Evolutionary conservation across 2,888 invertebrate genomes (phyloP), one percentile per base, ranked within the genome.

Genomic region (Drosophila bunnanda): DNA sequence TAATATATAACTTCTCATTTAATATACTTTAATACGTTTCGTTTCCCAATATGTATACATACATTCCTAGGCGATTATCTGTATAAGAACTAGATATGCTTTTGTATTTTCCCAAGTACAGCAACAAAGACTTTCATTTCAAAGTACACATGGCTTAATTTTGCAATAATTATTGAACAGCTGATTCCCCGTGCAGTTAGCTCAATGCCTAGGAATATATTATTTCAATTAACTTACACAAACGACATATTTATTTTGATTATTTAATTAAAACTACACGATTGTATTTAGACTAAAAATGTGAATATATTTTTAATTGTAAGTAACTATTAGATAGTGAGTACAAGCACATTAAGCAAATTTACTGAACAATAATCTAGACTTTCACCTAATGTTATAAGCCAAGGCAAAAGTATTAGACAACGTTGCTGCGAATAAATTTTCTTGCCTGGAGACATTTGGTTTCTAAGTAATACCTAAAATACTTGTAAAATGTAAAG

Each of bases 401-500:
- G 61, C 57, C 67, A 78, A 68, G 85, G 82, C 82, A 84, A 79
- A 79, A 82, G 82, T 82, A 88, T 82, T 85, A 74, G 48, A 67
- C 36, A 38, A 44, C 44, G 56, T 46, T 30, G 34, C 57, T 53
- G 52, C 61, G 61, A 58, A 52, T 76, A 38, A 44, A 58, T 66
- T 74, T 87, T 82, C 77, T 88, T 85, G 88, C 77, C 77, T 85
- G 72, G 65, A 73, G 77, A 79, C 82, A 76, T 69, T 70, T 61
- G 75, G 62, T 50, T 75, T 69, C 75, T 68, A 64, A 60, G 67
- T 62, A 75, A 64, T 38, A 58, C 25, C 76, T 80, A 88, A 88
- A 79, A 84, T 84, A 87, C 59, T 55, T 88, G 75, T 86, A 83
- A 78, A 68, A 74, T 90, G 91, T 91, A 91, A 91, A 92, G 92